Percentiles rank a stretch among this genome's conserved stretches.
Conservation (phyloP, 2,888 invertebrate genomes). For the Acleris emargana region DNA sequence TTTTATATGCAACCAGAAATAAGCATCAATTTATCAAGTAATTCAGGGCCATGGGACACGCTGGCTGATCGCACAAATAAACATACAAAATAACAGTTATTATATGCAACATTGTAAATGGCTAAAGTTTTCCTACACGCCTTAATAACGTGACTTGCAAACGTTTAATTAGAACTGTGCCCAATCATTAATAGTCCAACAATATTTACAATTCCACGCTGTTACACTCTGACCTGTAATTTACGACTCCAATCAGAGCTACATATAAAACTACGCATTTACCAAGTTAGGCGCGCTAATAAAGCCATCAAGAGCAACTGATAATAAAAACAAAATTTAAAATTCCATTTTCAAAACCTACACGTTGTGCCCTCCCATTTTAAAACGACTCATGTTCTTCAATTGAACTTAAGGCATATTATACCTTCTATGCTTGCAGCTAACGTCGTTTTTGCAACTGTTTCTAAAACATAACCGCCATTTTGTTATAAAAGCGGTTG, state of each 20-base stretch:
- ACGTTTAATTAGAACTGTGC: slow-evolving; percentile 18
- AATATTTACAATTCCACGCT: slow-evolving; percentile 30
- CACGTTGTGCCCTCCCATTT: slow-evolving; percentile 41
- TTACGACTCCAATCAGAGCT: slow-evolving; percentile 22
- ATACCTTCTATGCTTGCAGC: too few species aligned
- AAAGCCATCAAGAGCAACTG: slow-evolving; percentile 24
- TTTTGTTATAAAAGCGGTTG: neutral
- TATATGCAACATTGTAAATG: too few species aligned
- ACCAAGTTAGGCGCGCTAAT: slow-evolving; percentile 30
- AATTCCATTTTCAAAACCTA: slow-evolving; percentile 60
- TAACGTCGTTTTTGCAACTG: too few species aligned
- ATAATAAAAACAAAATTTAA: slow-evolving; percentile 2
- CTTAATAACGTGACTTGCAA: slow-evolving; percentile 7
- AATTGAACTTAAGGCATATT: too few species aligned
- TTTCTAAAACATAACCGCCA: too few species aligned
- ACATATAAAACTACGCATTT: slow-evolving; percentile 27
- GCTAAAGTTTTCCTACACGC: neutral
- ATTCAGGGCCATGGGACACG: too few species aligned
- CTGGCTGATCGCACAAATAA: too few species aligned
- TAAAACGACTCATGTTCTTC: too few species aligned
- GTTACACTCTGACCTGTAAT: slow-evolving; percentile 30
- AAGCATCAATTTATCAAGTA: too few species aligned
- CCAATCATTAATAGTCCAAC: slow-evolving; percentile 29
- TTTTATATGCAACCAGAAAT: too few species aligned
- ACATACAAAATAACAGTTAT: too few species aligned